A percentile compares a stretch with the other conserved stretches of the same genome.
phyloP scores from a whole-genome alignment of 2,113 vertebrate genomes.

The Channa maculata region DNA sequence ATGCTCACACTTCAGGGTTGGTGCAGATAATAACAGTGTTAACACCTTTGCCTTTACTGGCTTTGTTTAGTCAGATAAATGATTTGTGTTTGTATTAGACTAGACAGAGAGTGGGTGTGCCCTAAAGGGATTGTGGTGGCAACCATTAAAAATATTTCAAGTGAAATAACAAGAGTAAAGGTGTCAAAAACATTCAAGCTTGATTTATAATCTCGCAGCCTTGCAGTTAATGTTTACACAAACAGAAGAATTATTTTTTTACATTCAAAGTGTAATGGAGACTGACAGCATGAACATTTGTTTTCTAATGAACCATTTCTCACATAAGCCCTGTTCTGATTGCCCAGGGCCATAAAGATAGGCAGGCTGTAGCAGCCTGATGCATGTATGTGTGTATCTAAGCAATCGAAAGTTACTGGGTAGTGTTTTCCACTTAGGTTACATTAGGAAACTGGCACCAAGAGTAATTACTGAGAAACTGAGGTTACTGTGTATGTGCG shows the following conservation, averaged over 20 bases:
- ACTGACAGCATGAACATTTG: too few species aligned
- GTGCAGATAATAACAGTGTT: constrained; percentile 16
- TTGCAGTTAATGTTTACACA: constrained; percentile 22
- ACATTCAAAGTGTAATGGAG: too few species aligned
- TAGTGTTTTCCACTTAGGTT: too few species aligned
- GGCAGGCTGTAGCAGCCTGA: background rate
- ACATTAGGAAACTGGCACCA: too few species aligned
- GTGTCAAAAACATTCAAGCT: background rate
- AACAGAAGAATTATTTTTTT: constrained; percentile 5
- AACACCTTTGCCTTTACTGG: constrained; percentile 3
- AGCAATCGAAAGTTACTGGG: too few species aligned
- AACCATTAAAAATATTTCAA: constrained; percentile 36
- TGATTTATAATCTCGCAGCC: constrained; percentile 11
- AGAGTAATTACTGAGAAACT: too few species aligned
- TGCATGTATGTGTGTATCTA: too few species aligned
- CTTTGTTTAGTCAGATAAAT: constrained; percentile 56
- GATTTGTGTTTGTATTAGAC: constrained; percentile 50
- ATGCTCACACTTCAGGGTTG: constrained; percentile 45
- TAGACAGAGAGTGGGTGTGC: constrained; percentile 69
- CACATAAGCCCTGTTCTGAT: too few species aligned
- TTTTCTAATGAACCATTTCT: too few species aligned
- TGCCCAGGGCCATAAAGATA: constrained; percentile 24
- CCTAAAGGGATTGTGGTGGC: constrained; percentile 57
- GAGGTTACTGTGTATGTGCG: too few species aligned
- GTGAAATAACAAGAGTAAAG: background rate